phyloP scores from a whole-genome alignment of 1,140 invertebrate genomes.

The Papilio helenus region DNA sequence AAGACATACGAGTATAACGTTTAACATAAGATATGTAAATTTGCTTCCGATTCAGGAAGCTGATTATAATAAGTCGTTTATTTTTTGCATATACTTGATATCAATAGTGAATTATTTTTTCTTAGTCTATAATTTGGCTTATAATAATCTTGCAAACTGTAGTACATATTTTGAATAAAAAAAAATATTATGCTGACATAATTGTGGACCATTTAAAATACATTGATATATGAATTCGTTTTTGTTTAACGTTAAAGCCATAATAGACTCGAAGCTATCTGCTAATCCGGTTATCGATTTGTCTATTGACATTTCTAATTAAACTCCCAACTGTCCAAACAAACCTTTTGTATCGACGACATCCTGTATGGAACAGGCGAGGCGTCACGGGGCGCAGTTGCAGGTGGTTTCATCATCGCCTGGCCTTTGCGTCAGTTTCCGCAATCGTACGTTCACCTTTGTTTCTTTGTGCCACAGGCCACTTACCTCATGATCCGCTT shows the following conservation, averaged over 20 bases:
- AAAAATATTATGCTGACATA: too few relatives aligned
- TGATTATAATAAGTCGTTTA: conserved; percentile 6
- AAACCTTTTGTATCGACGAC: background rate
- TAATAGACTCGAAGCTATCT: background rate
- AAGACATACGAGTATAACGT: background rate
- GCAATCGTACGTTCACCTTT: conserved; percentile 76
- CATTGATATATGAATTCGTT: background rate
- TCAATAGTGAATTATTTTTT: background rate
- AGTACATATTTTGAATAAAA: too few relatives aligned
- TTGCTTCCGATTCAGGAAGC: conserved; percentile 1
- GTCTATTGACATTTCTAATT: background rate
- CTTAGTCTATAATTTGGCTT: too few relatives aligned
- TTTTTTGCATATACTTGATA: background rate
- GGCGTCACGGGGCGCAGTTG: conserved; percentile 55
- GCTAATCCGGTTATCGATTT: background rate
- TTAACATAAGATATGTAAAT: background rate
- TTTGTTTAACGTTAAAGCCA: background rate
- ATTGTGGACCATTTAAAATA: too few relatives aligned
- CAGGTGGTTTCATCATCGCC: conserved; percentile 57
- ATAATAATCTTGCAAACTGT: background rate
- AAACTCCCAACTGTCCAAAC: background rate
- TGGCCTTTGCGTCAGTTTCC: conserved; percentile 68
- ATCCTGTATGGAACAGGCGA: background rate
- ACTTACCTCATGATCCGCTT: conserved; percentile 36
- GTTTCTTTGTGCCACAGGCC: conserved; percentile 50